Base-by-base conservation (phyloP, 2,797 vertebrate genomes). In the Petrocephalus schoutedeni region DNA sequence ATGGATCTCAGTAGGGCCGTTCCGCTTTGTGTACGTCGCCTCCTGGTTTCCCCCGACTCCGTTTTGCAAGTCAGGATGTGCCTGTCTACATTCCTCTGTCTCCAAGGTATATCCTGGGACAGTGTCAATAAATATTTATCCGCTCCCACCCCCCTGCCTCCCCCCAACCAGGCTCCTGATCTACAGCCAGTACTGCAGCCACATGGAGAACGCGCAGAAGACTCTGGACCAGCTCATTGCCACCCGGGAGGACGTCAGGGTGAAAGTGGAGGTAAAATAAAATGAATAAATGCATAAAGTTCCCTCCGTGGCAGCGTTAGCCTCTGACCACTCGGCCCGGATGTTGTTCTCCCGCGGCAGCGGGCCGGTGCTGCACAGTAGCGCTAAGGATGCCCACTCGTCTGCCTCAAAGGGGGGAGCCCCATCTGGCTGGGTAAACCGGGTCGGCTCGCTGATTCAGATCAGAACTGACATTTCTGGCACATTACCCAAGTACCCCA, bases 131-230 rank as follows among this genome's bases (percentile, higher is more conserved):
- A 71, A 58, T 36, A 87, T 28, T 28, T 71, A n/a, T 49, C 0
- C n/a, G 49, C 10, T 4, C 16, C 85, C 28, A 28, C 16, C 23
- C 84, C 28, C 28, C 28, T 28, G 28, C 28, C 28, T 28, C 16
- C 0, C 16, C 7, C 32, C 85, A 56, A 21, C 64, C 93, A 99
- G 98, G 95, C 95, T 99, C 90, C 92, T 99, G 94, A 97, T 99
- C 93, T 99, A 99, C 0, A 98, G 98, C n/a, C 97, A 97, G 88
- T 99, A 99, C 95, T 99, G 98, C 95, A 99, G 98, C 93, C 97
- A 95, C 93, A 98, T 99, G 97, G 98, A 99, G 45, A 97, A 96
- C 0, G 98, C 98, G 32, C 98, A 99, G 95, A 97, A 96, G 92
- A 98, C 97, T 0, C 95, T 99, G 92, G 98, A 97, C 89, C 97